Percentiles rank a stretch among this genome's conserved stretches.
These are phyloP conservation scores for Eciton burchellii DNA, from an alignment of 1,140 invertebrate genomes.

Conservation along the genomic window DNA sequence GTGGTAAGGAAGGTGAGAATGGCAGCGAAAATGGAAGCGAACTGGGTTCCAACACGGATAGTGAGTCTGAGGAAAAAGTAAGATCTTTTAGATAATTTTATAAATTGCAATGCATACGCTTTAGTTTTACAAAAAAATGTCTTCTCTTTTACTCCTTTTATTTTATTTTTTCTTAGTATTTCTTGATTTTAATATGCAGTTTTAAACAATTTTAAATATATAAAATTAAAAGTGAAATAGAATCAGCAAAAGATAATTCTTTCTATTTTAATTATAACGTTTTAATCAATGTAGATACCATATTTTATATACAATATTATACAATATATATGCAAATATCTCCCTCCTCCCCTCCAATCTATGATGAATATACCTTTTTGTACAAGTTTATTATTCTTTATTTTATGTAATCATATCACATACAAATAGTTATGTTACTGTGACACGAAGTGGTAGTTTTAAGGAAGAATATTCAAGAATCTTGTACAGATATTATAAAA, in stretches of 20 bases:
- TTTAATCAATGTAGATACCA: too few relatives aligned
- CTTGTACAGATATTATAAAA: slow-evolving; percentile 55
- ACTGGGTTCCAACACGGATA: slow-evolving; percentile 93
- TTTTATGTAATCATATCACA: slow-evolving; percentile 31
- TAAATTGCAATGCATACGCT: slow-evolving; percentile 65
- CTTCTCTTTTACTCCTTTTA: slow-evolving; percentile 33
- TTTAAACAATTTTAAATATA: slow-evolving; percentile 13
- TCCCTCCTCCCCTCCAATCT: background rate
- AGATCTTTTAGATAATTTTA: slow-evolving; percentile 79
- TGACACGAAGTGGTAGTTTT: slow-evolving; percentile 37
- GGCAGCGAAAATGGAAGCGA: slow-evolving; percentile 92
- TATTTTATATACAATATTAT: too few relatives aligned
- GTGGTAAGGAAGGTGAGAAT: slow-evolving; percentile 87
- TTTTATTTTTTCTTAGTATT: slow-evolving; percentile 34
- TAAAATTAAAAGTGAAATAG: slow-evolving; percentile 17
- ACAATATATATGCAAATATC: background rate
- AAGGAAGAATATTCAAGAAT: background rate
- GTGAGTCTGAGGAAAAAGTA: slow-evolving; percentile 96
- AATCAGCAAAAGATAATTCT: background rate
- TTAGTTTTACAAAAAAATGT: slow-evolving; percentile 34
- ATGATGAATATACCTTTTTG: slow-evolving; percentile 9
- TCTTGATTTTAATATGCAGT: slow-evolving; percentile 5
- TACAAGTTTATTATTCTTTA: slow-evolving; percentile 29
- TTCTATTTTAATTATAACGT: background rate
- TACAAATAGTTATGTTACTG: slow-evolving; percentile 41